Evolutionary conservation across 1,140 invertebrate species (phyloP), one percentile per base, ranked within the genome.

Genomic region (Euura lappo): DNA sequence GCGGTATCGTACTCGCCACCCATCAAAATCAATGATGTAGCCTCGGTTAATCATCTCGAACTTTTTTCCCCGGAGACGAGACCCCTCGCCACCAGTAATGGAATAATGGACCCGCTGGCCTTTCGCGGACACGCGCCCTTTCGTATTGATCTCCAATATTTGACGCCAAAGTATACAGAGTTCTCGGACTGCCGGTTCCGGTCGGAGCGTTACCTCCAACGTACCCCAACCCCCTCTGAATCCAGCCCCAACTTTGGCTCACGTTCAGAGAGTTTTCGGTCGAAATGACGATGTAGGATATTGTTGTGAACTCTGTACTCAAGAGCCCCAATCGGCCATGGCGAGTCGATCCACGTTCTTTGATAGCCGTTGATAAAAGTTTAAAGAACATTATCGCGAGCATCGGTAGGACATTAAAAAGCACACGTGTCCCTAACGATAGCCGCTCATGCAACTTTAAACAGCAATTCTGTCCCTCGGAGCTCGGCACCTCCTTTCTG

Each of bases 311-410:
- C 28, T 28, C 28, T 28, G 1, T 28, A 28, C 28, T 28, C 28
- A 28, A 28, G 28, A 28, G 28, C 13, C 13, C 13, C 51, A 60
- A 60, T 60, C 8, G 51, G 79, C 79, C 74, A 73, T 83, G 80
- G 74, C 81, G 72, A 87, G 87, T 85, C 86, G 78, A 75, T 3
- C 80, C 86, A 88, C 87, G 86, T 88, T 81, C 74, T 6, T 73
- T 79, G 82, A 81, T 86, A 86, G 84, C 80, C 84, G 80, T 87
- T 84, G 83, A 87, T 88, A 86, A 87, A 88, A 87, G 79, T 86
- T 88, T 88, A 81, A 87, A 83, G 81, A 78, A 80, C 83, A 86
- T 88, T 88, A 87, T 86, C 85, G 84, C 81, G 72, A 84, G 79
- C 77, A 85, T 87, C 81, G 80, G 79, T 74, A 69, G 80, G 76